Evolutionary conservation across 2,113 vertebrate species (phyloP).

Genomic region (Semnornis frantzii): DNA sequence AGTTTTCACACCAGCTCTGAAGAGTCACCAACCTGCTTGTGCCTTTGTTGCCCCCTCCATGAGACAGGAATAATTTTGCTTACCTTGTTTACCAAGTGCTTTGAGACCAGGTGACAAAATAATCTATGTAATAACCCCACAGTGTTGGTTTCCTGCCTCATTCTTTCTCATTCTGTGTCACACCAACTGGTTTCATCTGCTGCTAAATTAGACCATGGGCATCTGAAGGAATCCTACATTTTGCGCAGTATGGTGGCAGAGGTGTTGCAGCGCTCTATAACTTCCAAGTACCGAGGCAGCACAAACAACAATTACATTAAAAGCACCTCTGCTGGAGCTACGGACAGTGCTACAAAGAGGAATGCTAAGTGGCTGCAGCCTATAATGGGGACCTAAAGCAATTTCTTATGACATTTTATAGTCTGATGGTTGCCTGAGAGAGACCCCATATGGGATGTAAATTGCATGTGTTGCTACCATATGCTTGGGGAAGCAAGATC

Average conservation of each 20-base stretch:
- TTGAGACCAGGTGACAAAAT: not conserved
- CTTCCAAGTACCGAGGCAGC: not conserved
- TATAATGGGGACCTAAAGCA: not conserved
- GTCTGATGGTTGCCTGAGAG: not conserved
- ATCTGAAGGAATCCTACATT: not conserved
- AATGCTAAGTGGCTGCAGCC: not conserved
- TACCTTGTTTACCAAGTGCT: not conserved
- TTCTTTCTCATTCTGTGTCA: not conserved
- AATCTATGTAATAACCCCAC: not conserved
- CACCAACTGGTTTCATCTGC: not conserved
- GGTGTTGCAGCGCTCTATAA: not conserved
- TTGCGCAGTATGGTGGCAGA: not conserved
- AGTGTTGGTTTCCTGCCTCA: not conserved
- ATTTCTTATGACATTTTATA: constrained; percentile 15
- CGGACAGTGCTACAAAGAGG: not conserved
- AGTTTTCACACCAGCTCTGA: not conserved
- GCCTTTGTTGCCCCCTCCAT: not conserved
- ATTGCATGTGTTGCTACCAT: constrained; percentile 42
- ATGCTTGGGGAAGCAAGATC: constrained; percentile 37
- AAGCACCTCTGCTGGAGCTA: not conserved
- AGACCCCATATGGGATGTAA: constrained; percentile 56
- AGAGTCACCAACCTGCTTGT: not conserved
- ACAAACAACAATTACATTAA: not conserved
- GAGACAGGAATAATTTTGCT: not conserved
- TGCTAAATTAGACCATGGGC: not conserved